Percentiles rank a stretch among this genome's conserved stretches.
These are phyloP conservation scores for Pangasianodon gigas DNA, from an alignment of 2,113 vertebrate species.

Conservation along the genomic window DNA sequence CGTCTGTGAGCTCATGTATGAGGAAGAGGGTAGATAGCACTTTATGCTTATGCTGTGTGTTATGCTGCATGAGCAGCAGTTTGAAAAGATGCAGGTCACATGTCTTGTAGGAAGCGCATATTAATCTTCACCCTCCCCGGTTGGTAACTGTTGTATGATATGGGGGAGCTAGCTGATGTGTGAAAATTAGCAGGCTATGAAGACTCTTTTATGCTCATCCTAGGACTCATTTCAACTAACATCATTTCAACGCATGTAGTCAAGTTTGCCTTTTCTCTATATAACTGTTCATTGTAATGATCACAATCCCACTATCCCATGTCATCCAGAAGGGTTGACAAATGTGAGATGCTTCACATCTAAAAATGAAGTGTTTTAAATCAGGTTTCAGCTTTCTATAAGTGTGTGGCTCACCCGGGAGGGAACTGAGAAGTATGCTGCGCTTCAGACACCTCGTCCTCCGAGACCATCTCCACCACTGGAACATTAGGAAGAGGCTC, in stretches of 20 bases:
- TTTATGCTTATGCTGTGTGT: too few relatives aligned
- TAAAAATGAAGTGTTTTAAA: neutral
- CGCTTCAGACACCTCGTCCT: constrained; percentile 59
- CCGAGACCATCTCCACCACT: constrained; percentile 73
- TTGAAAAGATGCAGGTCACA: neutral
- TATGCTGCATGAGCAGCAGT: too few relatives aligned
- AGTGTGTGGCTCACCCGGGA: constrained; percentile 63
- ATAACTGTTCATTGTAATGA: neutral
- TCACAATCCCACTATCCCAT: neutral
- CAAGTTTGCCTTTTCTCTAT: neutral
- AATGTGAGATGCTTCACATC: neutral
- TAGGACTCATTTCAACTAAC: neutral
- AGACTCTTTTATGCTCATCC: too few relatives aligned
- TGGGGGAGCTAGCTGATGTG: neutral
- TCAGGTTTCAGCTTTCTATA: neutral
- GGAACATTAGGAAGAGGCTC: constrained; percentile 74
- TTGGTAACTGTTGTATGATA: neutral
- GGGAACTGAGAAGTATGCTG: constrained; percentile 37
- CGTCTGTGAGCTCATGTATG: neutral
- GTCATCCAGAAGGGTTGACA: neutral
- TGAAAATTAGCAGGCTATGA: neutral
- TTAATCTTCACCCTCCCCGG: neutral
- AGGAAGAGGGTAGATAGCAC: neutral
- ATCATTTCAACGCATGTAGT: neutral
- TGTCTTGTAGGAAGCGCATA: neutral